phyloP scores from a whole-genome alignment of 2,888 invertebrate genomes.

The Agrenia bidenticulata region DNA sequence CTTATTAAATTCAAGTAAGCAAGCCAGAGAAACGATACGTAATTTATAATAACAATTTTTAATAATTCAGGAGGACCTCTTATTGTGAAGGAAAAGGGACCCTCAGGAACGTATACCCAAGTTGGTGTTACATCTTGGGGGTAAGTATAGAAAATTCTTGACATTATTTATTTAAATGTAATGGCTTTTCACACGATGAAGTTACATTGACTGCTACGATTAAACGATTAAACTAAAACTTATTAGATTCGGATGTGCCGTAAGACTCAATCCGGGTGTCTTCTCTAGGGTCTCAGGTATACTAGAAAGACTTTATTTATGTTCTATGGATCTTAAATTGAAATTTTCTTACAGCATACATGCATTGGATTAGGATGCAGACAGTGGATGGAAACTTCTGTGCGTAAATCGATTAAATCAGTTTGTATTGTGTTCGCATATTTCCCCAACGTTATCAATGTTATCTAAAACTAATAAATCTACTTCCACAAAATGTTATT shows the following conservation, averaged over 20 bases:
- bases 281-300: constrained; percentile 43
- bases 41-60: too few species aligned
- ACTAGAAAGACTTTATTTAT: neutral
- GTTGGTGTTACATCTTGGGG: constrained; percentile 52
- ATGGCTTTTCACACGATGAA: too few species aligned
- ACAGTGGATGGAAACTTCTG: constrained; percentile 41
- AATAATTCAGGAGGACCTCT: constrained; percentile 48
- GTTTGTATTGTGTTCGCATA: too few species aligned
- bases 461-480: too few species aligned
- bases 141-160: too few species aligned
- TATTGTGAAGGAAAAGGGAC: constrained; percentile 27
- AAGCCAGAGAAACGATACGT: constrained; percentile 17
- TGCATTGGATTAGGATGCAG: constrained; percentile 42
- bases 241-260: constrained; percentile 43
- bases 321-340: constrained; percentile 8
- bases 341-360: constrained; percentile 28
- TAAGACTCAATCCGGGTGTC: constrained; percentile 40
- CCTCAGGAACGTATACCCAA: constrained; percentile 42
- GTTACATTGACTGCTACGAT: too few species aligned
- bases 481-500: too few species aligned
- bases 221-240: too few species aligned
- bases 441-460: too few species aligned
- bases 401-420: too few species aligned
- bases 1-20: neutral
- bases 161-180: too few species aligned